These are phyloP conservation scores for Paracyclopina nana DNA, from an alignment of 1,140 invertebrate genomes.

Conservation along the genomic window DNA sequence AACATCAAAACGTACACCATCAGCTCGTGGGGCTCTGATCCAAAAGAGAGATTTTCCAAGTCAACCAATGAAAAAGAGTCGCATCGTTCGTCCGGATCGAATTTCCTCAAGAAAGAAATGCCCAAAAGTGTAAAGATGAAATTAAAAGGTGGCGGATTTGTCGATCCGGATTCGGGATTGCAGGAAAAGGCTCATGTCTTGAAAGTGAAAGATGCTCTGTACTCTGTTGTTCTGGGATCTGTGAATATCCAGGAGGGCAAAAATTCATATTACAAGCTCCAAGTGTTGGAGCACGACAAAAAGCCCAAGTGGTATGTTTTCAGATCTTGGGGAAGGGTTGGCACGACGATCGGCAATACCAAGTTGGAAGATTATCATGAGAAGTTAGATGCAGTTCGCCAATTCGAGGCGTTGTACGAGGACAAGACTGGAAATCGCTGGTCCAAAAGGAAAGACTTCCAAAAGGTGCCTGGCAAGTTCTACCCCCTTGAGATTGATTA, in stretches of 20 bases:
- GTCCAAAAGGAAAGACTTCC: slow-evolving; percentile 42
- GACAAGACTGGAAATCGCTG: slow-evolving; percentile 75
- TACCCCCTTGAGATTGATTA: slow-evolving; percentile 82
- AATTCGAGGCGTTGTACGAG: slow-evolving; percentile 46
- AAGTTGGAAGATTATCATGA: slow-evolving; percentile 42
- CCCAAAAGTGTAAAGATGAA: slow-evolving; percentile 43
- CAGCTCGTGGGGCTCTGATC: no score
- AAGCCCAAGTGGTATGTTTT: slow-evolving; percentile 47
- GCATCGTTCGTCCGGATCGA: slow-evolving; percentile 28
- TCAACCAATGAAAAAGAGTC: slow-evolving; percentile 39
- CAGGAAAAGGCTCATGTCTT: slow-evolving; percentile 62
- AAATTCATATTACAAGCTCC: slow-evolving; percentile 90
- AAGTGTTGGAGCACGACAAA: slow-evolving; percentile 57
- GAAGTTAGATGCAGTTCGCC: slow-evolving; percentile 36
- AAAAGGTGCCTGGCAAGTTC: slow-evolving; percentile 58
- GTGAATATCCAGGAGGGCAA: slow-evolving; percentile 66
- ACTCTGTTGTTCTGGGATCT: slow-evolving; percentile 52
- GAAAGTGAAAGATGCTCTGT: slow-evolving; percentile 36
- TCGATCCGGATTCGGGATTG: slow-evolving; percentile 69
- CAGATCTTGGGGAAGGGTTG: slow-evolving; percentile 82
- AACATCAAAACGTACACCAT: no score
- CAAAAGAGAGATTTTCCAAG: no score
- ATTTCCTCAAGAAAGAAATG: slow-evolving; percentile 15
- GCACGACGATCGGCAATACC: slow-evolving; percentile 65
- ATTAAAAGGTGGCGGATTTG: slow-evolving; percentile 58